Conservation (phyloP, 2,797 vertebrate species). For the Xenops minutus region DNA sequence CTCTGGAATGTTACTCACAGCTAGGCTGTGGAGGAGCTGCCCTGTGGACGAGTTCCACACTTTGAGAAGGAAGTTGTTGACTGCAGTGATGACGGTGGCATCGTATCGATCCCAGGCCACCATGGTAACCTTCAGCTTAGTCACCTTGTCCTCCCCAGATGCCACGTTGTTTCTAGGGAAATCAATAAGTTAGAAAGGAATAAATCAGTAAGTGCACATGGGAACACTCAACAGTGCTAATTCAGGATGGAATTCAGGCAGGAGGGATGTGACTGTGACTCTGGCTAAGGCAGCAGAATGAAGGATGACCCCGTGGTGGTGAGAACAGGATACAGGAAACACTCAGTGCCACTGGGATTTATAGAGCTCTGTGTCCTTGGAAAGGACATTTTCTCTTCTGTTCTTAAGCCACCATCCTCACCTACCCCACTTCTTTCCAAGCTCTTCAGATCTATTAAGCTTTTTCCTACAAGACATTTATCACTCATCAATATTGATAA, state of each 20-base stretch:
- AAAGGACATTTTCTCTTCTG: background rate
- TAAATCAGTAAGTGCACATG: background rate
- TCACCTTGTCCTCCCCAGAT: constrained; percentile 89
- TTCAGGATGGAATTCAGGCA: background rate
- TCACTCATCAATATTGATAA: background rate
- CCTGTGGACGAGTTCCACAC: constrained; percentile 91
- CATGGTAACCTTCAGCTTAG: constrained; percentile 97
- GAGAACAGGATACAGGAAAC: background rate
- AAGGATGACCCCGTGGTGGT: background rate
- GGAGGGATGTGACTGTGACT: background rate
- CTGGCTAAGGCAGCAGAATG: background rate
- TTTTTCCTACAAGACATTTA: background rate
- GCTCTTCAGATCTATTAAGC: background rate
- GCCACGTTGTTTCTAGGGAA: constrained; percentile 77
- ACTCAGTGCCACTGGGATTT: background rate
- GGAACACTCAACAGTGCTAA: background rate
- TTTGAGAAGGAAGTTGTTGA: constrained; percentile 97
- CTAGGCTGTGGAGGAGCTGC: constrained; percentile 90
- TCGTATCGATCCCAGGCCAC: constrained; percentile 97
- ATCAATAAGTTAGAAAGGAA: constrained; percentile 6
- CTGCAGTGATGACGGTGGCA: constrained; percentile 90
- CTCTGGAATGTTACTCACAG: constrained; percentile 78
- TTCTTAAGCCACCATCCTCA: background rate
- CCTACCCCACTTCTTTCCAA: background rate
- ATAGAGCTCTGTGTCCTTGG: background rate